Base-by-base conservation (phyloP, 2,797 vertebrate species). In the Leptoclinus maculatus region DNA sequence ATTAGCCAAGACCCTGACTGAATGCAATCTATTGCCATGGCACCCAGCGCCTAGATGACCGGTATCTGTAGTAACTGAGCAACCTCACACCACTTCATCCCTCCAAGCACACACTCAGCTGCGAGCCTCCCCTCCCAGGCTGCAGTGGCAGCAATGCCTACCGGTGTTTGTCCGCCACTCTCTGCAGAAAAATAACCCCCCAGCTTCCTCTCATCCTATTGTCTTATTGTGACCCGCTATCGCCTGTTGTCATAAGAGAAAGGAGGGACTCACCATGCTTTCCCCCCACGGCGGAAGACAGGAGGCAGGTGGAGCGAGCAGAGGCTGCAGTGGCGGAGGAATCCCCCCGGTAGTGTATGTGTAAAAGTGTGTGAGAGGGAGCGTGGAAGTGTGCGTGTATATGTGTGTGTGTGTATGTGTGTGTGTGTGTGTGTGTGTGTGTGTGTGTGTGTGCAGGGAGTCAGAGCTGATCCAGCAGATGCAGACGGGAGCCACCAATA, bases 401-500 rank as follows among this genome's bases (percentile, higher is more conserved):
- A 11, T 63, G 79, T 58, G 56, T 75, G 66, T 58, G 69, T 60
- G 43, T 60, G 60, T 41, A 38, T 63, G 73, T 36, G 64, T 36
- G 79, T 59, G 71, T 29, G 68, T 56, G n/a, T 72, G 64, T 73
- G 77, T 76, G 71, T 69, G 66, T 63, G 76, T 23, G 66, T 58
- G 58, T 62, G 34, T 66, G 41, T 54, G 71, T 67, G 88, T 70
- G 76, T 79, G 82, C 54, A 67, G 66, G 79, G 83, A 87, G 89
- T 85, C 84, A 84, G 88, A 90, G 92, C 92, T 93, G 89, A 92
- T 92, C 90, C 87, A 92, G 93, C 92, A 94, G 91, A 93, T 93
- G 93, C 93, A 94, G 91, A 73, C 89, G 59, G 86, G 84, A 92
- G 83, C 90, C 88, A 91, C 91, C 90, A 93, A 93, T 94, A 82